These are phyloP conservation scores for Chamaea fasciata DNA, from an alignment of 2,113 vertebrate species.

Conservation along the genomic window DNA sequence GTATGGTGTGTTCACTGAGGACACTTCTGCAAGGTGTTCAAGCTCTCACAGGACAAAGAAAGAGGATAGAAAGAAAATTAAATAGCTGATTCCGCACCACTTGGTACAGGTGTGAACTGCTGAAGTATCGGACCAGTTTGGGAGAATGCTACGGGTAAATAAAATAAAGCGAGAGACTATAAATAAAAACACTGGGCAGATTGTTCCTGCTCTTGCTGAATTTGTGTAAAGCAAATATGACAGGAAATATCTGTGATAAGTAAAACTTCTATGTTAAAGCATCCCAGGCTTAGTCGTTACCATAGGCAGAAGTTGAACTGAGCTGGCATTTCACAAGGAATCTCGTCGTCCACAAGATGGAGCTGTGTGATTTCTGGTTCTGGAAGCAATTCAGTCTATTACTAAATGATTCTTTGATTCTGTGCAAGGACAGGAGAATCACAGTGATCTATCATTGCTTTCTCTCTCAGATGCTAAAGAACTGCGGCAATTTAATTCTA, in stretches of 20 bases:
- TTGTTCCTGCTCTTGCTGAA: background rate
- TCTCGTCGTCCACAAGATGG: conserved; percentile 67
- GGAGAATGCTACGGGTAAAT: background rate
- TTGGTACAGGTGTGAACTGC: background rate
- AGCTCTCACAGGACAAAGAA: background rate
- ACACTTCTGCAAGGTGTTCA: background rate
- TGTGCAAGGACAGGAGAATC: background rate
- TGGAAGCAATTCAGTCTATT: background rate
- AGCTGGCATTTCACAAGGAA: background rate
- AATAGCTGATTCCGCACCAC: background rate
- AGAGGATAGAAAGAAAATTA: background rate
- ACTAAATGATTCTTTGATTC: background rate
- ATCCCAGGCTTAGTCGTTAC: background rate
- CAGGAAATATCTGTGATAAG: background rate
- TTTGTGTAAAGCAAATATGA: background rate
- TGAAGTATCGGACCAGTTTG: background rate
- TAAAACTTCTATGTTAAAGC: background rate
- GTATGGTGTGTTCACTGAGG: background rate
- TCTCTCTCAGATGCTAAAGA: conserved; percentile 24
- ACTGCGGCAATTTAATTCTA: conserved; percentile 39
- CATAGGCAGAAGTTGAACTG: background rate
- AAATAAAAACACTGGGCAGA: background rate
- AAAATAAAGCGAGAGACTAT: background rate
- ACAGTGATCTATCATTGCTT: conserved; percentile 20
- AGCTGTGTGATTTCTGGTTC: conserved; percentile 55